Base-by-base conservation (phyloP, 2,113 vertebrate species). In the Oceanites oceanicus region DNA sequence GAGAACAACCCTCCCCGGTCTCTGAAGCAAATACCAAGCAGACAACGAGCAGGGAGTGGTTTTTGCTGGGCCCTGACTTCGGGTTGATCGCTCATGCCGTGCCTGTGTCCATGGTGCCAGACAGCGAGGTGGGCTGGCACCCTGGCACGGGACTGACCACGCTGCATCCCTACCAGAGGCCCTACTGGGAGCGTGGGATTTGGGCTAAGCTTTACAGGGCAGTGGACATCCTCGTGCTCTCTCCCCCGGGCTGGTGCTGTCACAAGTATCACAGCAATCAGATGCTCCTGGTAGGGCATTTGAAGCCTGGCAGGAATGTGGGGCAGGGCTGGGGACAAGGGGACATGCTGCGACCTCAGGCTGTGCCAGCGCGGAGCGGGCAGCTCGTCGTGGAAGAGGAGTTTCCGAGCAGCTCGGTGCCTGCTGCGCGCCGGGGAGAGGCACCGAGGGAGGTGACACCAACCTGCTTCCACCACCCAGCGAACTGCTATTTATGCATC, bases 361-460 rank as follows among this genome's bases (percentile, higher is more conserved):
- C 45, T 81, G 71, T 27, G 34, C 47, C 6, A 14, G 36, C 1
- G 0, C 59, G 30, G 55, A 34, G 10, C 0, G 6, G 50, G 25
- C 45, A 59, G 40, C 61, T 67, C 4, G 0, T 16, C 1, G 0
- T 20, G 32, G 27, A 36, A 75, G 26, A 29, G 19, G 32, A 30
- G 63, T 13, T 75, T 66, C 67, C 45, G 42, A 79, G 50, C 34
- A 55, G 55, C 49, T 59, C 1, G 1, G 56, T 58, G 73, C 38
- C 44, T 52, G 42, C 75, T 55, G 90, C 52, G 44, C 0, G 1
- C 19, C 13, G 42, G 18, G 42, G 21, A 67, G 72, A 77, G 21
- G 45, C 72, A 56, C 47, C 1, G 3, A n/a, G 21, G 36, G 53
- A 73, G 29, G 13, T 0, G 27, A 68, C 74, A 55, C 38, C 55